Evolutionary conservation across 1,140 invertebrate species (phyloP).

Genomic region (Campoletis sonorensis): DNA sequence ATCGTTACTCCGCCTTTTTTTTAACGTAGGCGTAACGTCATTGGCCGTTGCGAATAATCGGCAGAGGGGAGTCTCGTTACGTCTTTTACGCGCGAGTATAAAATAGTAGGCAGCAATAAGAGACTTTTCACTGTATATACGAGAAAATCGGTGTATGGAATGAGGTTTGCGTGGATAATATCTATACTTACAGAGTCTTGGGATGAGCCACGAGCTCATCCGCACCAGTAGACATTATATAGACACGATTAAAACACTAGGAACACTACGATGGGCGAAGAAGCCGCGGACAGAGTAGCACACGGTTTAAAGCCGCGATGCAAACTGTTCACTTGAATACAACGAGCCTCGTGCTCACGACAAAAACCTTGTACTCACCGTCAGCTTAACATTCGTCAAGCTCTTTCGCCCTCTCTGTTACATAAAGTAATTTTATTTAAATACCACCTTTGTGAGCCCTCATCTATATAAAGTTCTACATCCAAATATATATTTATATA

Average conservation of each 20-base stretch:
- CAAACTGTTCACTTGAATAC: background rate
- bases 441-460: conserved; percentile 54
- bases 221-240: conserved; percentile 20
- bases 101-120: too few species aligned
- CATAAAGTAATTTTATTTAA: conserved; percentile 62
- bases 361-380: conserved; percentile 25
- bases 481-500: background rate
- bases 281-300: background rate
- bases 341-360: conserved; percentile 5
- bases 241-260: background rate
- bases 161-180: background rate
- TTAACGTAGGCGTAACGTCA: too few species aligned
- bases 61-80: too few species aligned
- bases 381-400: conserved; percentile 23
- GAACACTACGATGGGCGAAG: background rate
- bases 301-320: conserved; percentile 34
- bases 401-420: conserved; percentile 45
- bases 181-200: conserved; percentile 38
- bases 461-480: background rate
- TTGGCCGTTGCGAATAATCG: too few species aligned
- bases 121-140: too few species aligned
- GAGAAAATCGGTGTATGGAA: too few species aligned
- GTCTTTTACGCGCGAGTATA: too few species aligned
- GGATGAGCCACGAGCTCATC: conserved; percentile 32
- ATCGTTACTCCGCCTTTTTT: too few species aligned